Base-by-base conservation (phyloP, 2,888 invertebrate genomes). In the Protodeltote pygarga region DNA sequence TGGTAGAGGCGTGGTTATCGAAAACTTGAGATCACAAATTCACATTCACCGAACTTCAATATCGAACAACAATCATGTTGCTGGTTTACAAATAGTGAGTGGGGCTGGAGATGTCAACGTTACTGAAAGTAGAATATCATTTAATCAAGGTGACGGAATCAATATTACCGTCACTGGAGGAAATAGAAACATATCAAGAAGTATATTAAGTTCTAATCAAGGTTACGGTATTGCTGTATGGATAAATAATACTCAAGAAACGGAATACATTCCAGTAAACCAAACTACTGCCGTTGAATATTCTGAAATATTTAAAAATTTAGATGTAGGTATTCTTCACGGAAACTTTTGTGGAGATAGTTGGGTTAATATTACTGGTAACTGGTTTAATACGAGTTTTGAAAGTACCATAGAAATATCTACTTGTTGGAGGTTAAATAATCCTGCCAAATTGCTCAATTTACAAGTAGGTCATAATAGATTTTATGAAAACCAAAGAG, bases 151-250 rank as follows among this genome's bases (percentile, higher is more conserved):
- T 1, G 98, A 98, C 74, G 99, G 99, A 0, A 93, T 99, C 5
- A 99, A 99, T 81, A 95, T 99, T 6, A 98, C 98, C 0, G 97
- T 97, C 51, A 96, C 97, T 2, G 99, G 99, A 0, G 99, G 99
- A 0, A 96, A 96, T 69, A 94, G 98, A 55, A 98, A 99, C 75
- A 94, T 99, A 50, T 98, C 99, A 6, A 93, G 95, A 65, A 96
- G 97, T 28, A 95, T 95, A 15, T 89, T 99, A 14, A 96, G 95
- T 35, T 96, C 97, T 0, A 99, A 99, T 84, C 93, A 94, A 58
- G 97, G 98, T 5, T 96, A 97, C 71, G 98, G 98, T 1, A 83
- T 98, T 13, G 96, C 98, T 0, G 93, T 98, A 5, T 98, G 98
- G 97, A 87, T 98, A 42, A 98, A 98, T 79, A 95, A 97, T 71